Percentiles rank a stretch among this genome's conserved stretches.
Evolutionary conservation across 2,797 vertebrate species (phyloP).

Genomic region (Tokudaia muenninki): DNA sequence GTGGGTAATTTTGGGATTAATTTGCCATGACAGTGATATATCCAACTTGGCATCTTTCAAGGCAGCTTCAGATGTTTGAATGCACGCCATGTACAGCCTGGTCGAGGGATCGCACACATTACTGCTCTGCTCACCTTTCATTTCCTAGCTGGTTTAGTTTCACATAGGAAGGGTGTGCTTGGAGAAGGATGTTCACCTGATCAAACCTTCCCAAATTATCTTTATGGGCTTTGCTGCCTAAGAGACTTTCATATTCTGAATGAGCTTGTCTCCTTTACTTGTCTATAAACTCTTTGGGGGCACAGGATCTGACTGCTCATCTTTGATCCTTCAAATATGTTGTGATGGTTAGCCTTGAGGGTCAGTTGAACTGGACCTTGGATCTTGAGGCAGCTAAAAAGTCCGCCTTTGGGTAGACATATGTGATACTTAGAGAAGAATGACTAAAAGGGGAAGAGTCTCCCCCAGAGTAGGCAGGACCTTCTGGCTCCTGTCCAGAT

Average conservation of each 20-base stretch:
- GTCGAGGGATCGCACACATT: neutral
- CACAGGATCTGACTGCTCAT: neutral
- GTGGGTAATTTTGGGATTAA: neutral
- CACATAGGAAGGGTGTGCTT: neutral
- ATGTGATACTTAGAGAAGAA: neutral
- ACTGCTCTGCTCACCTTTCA: too few species aligned
- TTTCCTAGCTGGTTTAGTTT: neutral
- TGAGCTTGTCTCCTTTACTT: neutral
- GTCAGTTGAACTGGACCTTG: neutral
- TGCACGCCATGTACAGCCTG: neutral
- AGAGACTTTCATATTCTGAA: neutral
- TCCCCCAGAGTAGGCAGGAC: too few species aligned
- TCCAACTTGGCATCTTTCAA: neutral
- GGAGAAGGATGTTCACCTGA: neutral
- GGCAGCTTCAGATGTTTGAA: neutral
- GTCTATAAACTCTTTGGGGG: neutral
- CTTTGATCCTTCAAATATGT: neutral
- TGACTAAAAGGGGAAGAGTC: too few species aligned
- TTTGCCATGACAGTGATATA: constrained; percentile 3
- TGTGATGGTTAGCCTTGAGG: neutral
- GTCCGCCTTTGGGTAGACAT: neutral
- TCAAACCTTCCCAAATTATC: neutral
- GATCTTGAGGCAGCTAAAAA: neutral
- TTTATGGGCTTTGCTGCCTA: neutral
- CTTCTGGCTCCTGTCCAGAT: neutral